A percentile compares a stretch with the other conserved stretches of the same genome.
These are phyloP conservation scores for Phaenicophaeus curvirostris DNA, from an alignment of 2,797 vertebrate species.

Conservation along the genomic window DNA sequence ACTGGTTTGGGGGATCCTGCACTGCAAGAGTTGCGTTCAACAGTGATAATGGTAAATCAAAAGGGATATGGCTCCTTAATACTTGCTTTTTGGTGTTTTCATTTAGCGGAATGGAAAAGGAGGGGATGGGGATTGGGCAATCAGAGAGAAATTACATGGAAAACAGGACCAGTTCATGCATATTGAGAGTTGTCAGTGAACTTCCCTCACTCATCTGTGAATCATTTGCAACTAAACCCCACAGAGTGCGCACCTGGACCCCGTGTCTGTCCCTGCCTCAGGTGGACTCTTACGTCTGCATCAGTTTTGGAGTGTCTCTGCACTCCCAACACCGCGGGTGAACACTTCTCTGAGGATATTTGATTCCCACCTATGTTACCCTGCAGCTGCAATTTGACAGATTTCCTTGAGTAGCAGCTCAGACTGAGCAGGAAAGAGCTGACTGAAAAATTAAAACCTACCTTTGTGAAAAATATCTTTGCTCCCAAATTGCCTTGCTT, in stretches of 20 bases:
- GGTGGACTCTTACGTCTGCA: not conserved
- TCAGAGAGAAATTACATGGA: not conserved
- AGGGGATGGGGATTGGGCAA: too few relatives aligned
- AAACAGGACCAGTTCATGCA: not conserved
- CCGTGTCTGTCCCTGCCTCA: not conserved
- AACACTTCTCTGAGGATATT: not conserved
- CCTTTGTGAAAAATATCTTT: slow-evolving; percentile 50
- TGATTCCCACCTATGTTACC: not conserved
- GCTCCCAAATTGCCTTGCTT: slow-evolving; percentile 35
- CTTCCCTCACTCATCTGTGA: not conserved
- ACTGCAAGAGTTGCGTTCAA: not conserved
- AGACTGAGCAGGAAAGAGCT: not conserved
- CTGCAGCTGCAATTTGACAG: not conserved
- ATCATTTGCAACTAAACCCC: not conserved
- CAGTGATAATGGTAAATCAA: not conserved
- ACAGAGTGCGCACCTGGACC: not conserved
- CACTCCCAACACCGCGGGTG: fast-evolving
- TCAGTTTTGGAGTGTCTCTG: not conserved
- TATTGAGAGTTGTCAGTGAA: not conserved
- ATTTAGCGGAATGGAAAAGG: not conserved
- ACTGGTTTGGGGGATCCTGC: not conserved
- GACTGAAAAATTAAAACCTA: slow-evolving; percentile 41
- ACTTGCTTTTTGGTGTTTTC: not conserved
- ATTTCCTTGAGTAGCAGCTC: slow-evolving; percentile 10
- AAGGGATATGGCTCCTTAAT: not conserved